Percentiles rank a stretch among this genome's conserved stretches.
These are phyloP conservation scores for Pocillopora meandrina DNA, from an alignment of 92 coral and sea anemone species.

Conservation along the genomic window DNA sequence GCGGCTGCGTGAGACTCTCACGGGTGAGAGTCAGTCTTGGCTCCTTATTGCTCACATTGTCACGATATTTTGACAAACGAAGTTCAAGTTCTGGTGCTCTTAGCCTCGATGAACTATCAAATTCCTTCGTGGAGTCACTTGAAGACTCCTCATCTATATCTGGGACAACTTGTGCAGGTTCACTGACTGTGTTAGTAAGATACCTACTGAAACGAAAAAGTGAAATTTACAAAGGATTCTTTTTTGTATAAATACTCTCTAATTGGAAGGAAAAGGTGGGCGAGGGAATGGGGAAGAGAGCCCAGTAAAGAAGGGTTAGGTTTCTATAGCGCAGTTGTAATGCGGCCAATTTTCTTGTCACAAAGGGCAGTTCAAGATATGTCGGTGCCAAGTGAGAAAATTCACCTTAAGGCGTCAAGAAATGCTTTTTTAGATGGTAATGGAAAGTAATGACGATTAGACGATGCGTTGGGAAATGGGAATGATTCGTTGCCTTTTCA, in stretches of 20 bases:
- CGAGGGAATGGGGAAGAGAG: too few relatives aligned
- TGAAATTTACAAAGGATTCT: background rate
- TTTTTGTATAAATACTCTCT: too few relatives aligned
- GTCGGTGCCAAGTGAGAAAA: too few relatives aligned
- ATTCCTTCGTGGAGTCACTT: slow-evolving; percentile 19
- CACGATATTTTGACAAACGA: slow-evolving; percentile 74
- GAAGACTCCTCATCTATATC: slow-evolving; percentile 63
- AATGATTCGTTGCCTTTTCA: too few relatives aligned
- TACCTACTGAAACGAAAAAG: slow-evolving; percentile 64
- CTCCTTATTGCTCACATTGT: slow-evolving; percentile 74
- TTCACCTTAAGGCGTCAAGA: too few relatives aligned
- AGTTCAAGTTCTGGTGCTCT: slow-evolving; percentile 79
- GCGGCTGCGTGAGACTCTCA: slow-evolving; percentile 80
- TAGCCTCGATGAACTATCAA: slow-evolving; percentile 38
- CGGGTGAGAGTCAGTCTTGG: slow-evolving; percentile 63
- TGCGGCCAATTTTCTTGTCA: too few relatives aligned
- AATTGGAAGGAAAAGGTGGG: background rate
- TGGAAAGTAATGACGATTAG: too few relatives aligned
- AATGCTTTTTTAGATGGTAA: too few relatives aligned
- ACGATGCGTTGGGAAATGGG: too few relatives aligned
- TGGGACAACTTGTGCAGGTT: slow-evolving; percentile 91
- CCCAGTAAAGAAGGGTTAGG: too few relatives aligned
- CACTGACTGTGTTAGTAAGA: slow-evolving; percentile 70
- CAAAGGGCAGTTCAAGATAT: too few relatives aligned
- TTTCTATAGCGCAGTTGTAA: too few relatives aligned